Evolutionary conservation across 2,113 vertebrate genomes (phyloP).

Genomic region (Anguilla rostrata): DNA sequence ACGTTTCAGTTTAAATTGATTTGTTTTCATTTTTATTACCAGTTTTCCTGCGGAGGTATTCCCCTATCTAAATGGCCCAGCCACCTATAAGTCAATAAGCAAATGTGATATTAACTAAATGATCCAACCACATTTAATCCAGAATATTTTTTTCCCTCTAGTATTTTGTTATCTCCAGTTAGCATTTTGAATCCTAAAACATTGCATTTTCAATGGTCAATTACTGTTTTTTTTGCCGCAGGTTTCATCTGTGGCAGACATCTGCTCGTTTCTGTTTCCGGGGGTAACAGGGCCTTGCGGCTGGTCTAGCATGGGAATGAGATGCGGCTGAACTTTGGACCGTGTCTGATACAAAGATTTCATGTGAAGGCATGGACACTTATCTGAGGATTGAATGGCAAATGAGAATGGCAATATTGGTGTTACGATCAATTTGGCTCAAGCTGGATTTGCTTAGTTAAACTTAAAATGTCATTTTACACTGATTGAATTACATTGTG

Average conservation of each 20-base stretch:
- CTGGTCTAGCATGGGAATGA: background rate
- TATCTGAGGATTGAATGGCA: background rate
- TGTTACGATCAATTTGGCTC: constrained; percentile 4
- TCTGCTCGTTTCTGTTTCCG: background rate
- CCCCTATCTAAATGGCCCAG: background rate
- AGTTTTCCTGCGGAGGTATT: background rate
- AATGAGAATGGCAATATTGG: constrained; percentile 5
- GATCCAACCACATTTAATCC: background rate
- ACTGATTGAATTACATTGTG: no score
- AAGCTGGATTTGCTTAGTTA: background rate
- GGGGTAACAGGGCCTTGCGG: background rate
- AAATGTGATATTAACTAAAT: background rate
- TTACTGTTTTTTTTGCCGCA: constrained; percentile 6
- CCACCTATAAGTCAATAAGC: background rate
- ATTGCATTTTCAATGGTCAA: constrained; percentile 23
- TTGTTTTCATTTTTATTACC: background rate
- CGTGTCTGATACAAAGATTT: constrained; percentile 10
- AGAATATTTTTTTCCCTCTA: background rate
- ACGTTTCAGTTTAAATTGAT: background rate
- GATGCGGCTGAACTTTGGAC: background rate
- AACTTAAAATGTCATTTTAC: no score
- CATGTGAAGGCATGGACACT: constrained; percentile 8
- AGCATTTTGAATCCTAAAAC: constrained; percentile 12
- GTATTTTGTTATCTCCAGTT: constrained; percentile 6
- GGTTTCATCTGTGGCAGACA: constrained; percentile 4